phyloP scores from a whole-genome alignment of 2,113 vertebrate species.

The Saccopteryx bilineata region DNA sequence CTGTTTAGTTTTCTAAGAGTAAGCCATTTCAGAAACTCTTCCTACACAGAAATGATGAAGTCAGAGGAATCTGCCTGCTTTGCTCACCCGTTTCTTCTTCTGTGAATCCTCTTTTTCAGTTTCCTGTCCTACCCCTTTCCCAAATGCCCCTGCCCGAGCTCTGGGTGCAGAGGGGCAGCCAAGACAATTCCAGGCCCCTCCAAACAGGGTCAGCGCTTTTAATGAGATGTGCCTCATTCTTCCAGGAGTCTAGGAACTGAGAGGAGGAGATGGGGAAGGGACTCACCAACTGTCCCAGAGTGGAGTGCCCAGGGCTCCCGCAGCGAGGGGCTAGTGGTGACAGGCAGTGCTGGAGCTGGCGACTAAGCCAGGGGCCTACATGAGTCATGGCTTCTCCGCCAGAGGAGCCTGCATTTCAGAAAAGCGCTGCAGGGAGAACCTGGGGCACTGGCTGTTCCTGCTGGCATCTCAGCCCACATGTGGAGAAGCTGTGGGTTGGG shows the following conservation, averaged over 20 bases:
- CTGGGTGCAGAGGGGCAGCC: neutral
- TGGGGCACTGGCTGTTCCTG: accelerated
- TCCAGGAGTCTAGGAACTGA: neutral
- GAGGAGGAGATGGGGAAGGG: neutral
- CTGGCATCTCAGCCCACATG: neutral
- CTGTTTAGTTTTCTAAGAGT: slow-evolving; percentile 28
- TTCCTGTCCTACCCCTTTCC: neutral
- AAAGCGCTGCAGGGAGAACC: accelerated
- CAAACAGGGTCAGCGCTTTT: accelerated
- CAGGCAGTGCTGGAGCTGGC: neutral
- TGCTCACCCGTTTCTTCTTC: neutral
- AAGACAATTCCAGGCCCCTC: neutral
- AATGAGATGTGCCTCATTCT: neutral
- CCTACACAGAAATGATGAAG: slow-evolving; percentile 57
- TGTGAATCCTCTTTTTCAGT: too few relatives aligned
- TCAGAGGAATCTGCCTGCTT: neutral
- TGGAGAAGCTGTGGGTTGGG: accelerated
- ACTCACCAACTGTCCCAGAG: accelerated
- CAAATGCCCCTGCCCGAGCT: neutral
- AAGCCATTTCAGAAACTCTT: slow-evolving; percentile 63
- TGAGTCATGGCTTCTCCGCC: neutral
- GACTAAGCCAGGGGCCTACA: accelerated
- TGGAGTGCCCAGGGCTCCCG: too few relatives aligned
- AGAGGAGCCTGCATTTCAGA: neutral
- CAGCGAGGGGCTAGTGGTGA: accelerated